Evolutionary conservation across 1,140 invertebrate species (phyloP).

Genomic region (Zophobas morio): DNA sequence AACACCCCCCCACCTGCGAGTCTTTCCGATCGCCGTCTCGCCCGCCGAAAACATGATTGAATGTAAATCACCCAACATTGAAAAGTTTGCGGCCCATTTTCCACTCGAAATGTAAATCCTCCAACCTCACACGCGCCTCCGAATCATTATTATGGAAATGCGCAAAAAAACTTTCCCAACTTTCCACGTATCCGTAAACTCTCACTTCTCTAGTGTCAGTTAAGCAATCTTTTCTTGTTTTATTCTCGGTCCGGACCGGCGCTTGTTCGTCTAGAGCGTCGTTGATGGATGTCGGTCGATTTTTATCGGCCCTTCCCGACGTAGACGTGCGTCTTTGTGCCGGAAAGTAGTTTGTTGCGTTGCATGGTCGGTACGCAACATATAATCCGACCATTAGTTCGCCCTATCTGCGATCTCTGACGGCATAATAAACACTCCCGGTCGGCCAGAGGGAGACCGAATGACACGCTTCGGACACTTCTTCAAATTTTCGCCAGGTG

Average conservation of each 20-base stretch:
- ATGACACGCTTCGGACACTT: constrained; percentile 23
- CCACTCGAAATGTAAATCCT: constrained; percentile 15
- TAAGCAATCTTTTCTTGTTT: constrained; percentile 19
- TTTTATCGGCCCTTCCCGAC: constrained; percentile 15
- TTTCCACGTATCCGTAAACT: constrained; percentile 8
- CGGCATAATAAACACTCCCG: constrained; percentile 49
- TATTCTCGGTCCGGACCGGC: background rate
- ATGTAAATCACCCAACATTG: constrained; percentile 11
- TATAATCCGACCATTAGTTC: constrained; percentile 34
- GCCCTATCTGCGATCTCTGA: constrained; percentile 32
- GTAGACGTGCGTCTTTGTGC: constrained; percentile 28
- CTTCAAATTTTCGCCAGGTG: constrained; percentile 18
- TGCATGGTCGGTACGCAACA: constrained; percentile 22
- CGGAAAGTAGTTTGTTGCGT: constrained; percentile 38
- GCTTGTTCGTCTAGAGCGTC: constrained; percentile 10
- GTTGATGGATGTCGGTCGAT: constrained; percentile 31
- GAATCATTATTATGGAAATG: constrained; percentile 34
- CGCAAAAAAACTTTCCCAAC: constrained; percentile 11
- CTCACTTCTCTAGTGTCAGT: constrained; percentile 16
- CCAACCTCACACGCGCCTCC: background rate
- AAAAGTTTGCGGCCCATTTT: constrained; percentile 22
- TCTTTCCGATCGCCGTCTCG: no score
- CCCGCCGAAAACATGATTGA: background rate
- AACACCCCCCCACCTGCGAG: no score
- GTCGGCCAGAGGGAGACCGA: constrained; percentile 45